Evolutionary conservation across 2,888 invertebrate species (phyloP).

Genomic region (Tenthredo livida): DNA sequence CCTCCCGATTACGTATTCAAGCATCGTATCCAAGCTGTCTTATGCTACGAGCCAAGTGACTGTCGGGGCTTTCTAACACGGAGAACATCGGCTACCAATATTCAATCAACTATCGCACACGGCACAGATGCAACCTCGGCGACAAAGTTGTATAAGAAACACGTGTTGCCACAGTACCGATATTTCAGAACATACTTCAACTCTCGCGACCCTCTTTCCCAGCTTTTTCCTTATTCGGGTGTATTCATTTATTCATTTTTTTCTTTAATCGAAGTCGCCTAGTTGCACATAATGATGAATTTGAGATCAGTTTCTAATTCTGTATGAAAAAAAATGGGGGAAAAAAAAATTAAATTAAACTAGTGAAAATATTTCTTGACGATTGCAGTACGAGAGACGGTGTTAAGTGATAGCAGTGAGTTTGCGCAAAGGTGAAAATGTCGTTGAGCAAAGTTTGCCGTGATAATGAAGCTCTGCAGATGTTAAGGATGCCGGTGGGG

Average conservation of each 20-base stretch:
- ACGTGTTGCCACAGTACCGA: conserved; percentile 30
- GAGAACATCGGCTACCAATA: conserved; percentile 29
- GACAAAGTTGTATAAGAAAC: conserved; percentile 38
- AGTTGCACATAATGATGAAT: neutral
- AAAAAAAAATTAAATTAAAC: neutral
- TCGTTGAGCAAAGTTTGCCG: neutral
- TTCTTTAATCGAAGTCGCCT: no score
- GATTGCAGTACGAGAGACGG: neutral
- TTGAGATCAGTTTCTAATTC: neutral
- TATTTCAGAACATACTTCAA: neutral
- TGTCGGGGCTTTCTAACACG: conserved; percentile 5
- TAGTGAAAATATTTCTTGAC: neutral
- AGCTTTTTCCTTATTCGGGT: neutral
- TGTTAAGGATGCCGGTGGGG: conserved; percentile 7
- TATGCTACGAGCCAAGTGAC: conserved; percentile 16
- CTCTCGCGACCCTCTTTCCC: neutral
- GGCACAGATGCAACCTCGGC: neutral
- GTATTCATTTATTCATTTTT: no score
- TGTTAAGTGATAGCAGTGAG: neutral
- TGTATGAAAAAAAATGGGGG: neutral
- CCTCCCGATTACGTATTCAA: conserved; percentile 22
- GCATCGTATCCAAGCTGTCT: conserved; percentile 18
- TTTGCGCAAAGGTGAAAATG: neutral
- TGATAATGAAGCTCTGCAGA: conserved; percentile 26
- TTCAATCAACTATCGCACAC: conserved; percentile 36